Percentiles rank a stretch among this genome's conserved stretches.
These are phyloP conservation scores for Dryobota labecula DNA, from an alignment of 2,888 invertebrate species.

Conservation along the genomic window DNA sequence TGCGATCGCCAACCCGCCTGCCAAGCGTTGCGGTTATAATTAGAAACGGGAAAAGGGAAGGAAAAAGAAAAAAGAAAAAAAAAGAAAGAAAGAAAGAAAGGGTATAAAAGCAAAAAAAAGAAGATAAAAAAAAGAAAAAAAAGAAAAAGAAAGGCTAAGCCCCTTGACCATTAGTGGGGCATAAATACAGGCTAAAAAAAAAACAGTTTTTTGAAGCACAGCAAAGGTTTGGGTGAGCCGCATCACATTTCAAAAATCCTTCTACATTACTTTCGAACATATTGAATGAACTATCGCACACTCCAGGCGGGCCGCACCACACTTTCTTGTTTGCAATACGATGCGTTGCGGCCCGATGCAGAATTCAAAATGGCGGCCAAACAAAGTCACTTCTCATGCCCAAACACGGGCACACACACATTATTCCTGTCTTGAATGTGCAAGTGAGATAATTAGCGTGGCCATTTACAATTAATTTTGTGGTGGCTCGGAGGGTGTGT, in stretches of 20 bases:
- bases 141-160: too few relatives aligned
- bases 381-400: neutral
- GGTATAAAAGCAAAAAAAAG: too few relatives aligned
- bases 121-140: too few relatives aligned
- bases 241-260: neutral
- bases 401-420: neutral
- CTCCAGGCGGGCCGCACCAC: neutral
- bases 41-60: neutral
- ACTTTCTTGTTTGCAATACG: neutral
- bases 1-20: too few relatives aligned
- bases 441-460: neutral
- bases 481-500: too few relatives aligned
- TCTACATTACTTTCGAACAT: neutral
- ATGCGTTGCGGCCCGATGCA: neutral
- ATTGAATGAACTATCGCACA: neutral
- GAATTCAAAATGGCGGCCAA: neutral
- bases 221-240: neutral
- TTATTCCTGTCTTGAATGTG: neutral
- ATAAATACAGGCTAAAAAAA: neutral
- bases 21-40: too few relatives aligned
- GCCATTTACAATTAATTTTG: neutral
- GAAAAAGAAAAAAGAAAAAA: neutral
- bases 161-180: neutral
- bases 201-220: neutral
- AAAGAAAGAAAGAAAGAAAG: too few relatives aligned